phyloP scores from a whole-genome alignment of 2,888 invertebrate species.

The Entomobrya proxima region DNA sequence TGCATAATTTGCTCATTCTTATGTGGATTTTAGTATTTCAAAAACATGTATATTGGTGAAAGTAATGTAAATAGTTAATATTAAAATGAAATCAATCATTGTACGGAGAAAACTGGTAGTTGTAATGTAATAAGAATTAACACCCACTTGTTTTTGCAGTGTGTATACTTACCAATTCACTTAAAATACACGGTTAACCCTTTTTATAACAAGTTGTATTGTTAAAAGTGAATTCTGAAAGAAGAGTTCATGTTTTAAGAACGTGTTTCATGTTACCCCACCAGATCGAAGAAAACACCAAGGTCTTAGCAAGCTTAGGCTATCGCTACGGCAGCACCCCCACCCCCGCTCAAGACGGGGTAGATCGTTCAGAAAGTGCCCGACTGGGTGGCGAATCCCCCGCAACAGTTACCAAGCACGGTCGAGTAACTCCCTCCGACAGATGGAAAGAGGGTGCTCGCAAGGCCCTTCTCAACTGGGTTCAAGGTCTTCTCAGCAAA shows the following conservation, averaged over 20 bases:
- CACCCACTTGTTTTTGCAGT: too few species aligned
- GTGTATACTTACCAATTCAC: too few species aligned
- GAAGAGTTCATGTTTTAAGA: too few species aligned
- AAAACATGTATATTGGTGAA: too few species aligned
- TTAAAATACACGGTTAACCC: too few species aligned
- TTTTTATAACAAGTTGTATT: too few species aligned
- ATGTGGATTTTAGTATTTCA: too few species aligned
- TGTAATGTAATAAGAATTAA: too few species aligned
- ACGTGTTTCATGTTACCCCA: conserved; percentile 72
- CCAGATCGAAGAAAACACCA: conserved; percentile 98
- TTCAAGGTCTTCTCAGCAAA: conserved; percentile 89
- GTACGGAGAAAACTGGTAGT: too few species aligned
- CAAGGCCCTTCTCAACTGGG: conserved; percentile 95
- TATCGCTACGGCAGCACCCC: conserved; percentile 72
- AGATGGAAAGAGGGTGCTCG: conserved; percentile 93
- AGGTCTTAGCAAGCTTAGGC: conserved; percentile 81
- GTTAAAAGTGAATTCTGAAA: too few species aligned
- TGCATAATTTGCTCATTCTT: too few species aligned
- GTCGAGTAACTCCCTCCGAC: conserved; percentile 78
- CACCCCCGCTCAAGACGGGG: conserved; percentile 63
- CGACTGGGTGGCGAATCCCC: conserved; percentile 71
- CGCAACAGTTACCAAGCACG: conserved; percentile 68
- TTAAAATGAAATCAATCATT: too few species aligned
- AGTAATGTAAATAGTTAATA: not conserved
- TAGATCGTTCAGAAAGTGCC: conserved; percentile 61